Evolutionary conservation across 2,797 vertebrate genomes (phyloP).

Genomic region (Sus cebifrons): DNA sequence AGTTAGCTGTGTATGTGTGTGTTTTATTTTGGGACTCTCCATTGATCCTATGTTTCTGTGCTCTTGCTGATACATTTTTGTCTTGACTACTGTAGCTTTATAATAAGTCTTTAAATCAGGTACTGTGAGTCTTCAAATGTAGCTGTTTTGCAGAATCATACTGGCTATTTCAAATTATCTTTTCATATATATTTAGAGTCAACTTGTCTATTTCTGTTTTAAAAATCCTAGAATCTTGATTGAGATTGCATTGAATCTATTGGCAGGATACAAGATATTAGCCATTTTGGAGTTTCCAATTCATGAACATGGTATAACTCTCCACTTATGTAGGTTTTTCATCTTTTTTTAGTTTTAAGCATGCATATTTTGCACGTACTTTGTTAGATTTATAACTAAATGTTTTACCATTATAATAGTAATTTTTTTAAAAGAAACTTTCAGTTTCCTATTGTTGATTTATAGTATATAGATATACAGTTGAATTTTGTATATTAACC

Average conservation of each 20-base stretch:
- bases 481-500: conserved; percentile 6
- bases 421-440: conserved; percentile 20
- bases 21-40: conserved; percentile 1
- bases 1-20: neutral
- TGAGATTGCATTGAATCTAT: neutral
- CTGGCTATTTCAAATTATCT: neutral
- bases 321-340: neutral
- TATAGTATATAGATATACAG: neutral
- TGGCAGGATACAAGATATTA: neutral
- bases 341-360: conserved; percentile 17
- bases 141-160: conserved; percentile 23
- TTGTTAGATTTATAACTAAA: conserved; percentile 21
- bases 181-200: conserved; percentile 18
- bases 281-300: neutral
- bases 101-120: neutral
- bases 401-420: conserved; percentile 3
- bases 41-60: neutral
- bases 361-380: neutral
- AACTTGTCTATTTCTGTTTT: neutral
- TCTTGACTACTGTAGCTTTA: neutral
- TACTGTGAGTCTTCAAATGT: neutral
- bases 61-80: neutral
- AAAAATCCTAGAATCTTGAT: neutral
- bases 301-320: neutral
- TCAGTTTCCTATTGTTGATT: neutral